Evolutionary conservation across 30 jellyfish, hydroid and myxozoan genomes (phyloP), one percentile per base, ranked within the genome.

Genomic region (Aurelia aurita complex sp. Pacific): DNA sequence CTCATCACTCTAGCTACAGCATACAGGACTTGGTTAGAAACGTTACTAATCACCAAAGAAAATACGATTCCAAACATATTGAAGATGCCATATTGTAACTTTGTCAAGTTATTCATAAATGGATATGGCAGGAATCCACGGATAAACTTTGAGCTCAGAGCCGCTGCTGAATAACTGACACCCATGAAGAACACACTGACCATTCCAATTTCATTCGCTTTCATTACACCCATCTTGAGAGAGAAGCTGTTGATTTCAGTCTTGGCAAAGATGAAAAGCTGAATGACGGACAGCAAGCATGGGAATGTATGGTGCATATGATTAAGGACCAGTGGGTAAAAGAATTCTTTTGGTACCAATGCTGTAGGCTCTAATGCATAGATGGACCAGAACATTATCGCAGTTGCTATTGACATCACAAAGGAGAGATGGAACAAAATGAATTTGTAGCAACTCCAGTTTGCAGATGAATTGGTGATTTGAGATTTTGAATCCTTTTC

Each of bases 271-370:
- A 86, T 59, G 50, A 52, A 86, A 67, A 86, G 35, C 69, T 75
- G 95, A 55, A 76, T n/a, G 40, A 86, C 70, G 4, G 95, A 86
- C 69, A 77, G 54, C 53, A 86, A 34, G 23, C 77, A 76, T 14
- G 95, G 95, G 19, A 86, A 66, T 12, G 95, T 86, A 53, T 86
- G 95, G 85, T 86, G 95, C 95, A 86, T 76, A 51, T 86, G 87
- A 70, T 77, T 76, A 68, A 86, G 71, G 34, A 77, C 35, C 0
- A 23, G 52, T 7, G 95, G 95, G 85, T 86, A 86, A 50, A 16
- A 75, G 67, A 76, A 67, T 46, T 76, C 95, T 29, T 76, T 86
- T 36, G 85, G 85, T 8, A 62, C 67, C 63, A 86, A 35, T 51
- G 85, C 85, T 35, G 83, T 57, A 16, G 95, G 95, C 32, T 86